phyloP scores from a whole-genome alignment of 2,113 vertebrate genomes.

The Tetrax tetrax region DNA sequence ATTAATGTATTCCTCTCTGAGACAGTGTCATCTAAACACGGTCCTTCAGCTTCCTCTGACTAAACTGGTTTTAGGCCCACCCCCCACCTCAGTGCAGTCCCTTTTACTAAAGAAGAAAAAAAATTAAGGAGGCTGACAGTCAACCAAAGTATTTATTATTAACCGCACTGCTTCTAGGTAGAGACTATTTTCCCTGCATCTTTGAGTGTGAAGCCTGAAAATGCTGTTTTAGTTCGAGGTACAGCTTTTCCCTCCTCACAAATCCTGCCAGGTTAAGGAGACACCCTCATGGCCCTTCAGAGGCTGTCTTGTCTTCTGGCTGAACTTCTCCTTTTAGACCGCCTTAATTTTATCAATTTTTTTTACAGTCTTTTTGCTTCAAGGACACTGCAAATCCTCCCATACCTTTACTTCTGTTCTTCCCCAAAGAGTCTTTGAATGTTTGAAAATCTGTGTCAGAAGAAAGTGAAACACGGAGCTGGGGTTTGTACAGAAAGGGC shows the following conservation, averaged over 20 bases:
- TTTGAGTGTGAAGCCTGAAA: background rate
- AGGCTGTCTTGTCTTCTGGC: rapidly evolving
- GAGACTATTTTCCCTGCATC: background rate
- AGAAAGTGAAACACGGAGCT: background rate
- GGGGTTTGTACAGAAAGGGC: background rate
- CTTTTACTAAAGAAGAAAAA: background rate
- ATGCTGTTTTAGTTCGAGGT: rapidly evolving
- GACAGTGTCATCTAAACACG: background rate
- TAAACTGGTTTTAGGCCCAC: background rate
- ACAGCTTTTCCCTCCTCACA: background rate
- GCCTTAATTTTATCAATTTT: background rate
- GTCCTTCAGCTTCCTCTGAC: background rate
- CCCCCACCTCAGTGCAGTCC: background rate
- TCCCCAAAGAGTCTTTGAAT: background rate
- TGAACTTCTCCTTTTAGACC: background rate
- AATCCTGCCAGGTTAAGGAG: background rate
- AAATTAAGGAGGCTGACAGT: background rate
- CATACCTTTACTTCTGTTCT: background rate
- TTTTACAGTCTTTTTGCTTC: background rate
- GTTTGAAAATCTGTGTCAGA: background rate
- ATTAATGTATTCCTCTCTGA: background rate
- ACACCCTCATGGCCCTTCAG: background rate
- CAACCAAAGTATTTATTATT: background rate
- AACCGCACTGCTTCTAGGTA: background rate
- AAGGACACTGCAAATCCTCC: background rate